Evolutionary conservation across 2,888 invertebrate genomes (phyloP).

Genomic region (Drosophila robusta): DNA sequence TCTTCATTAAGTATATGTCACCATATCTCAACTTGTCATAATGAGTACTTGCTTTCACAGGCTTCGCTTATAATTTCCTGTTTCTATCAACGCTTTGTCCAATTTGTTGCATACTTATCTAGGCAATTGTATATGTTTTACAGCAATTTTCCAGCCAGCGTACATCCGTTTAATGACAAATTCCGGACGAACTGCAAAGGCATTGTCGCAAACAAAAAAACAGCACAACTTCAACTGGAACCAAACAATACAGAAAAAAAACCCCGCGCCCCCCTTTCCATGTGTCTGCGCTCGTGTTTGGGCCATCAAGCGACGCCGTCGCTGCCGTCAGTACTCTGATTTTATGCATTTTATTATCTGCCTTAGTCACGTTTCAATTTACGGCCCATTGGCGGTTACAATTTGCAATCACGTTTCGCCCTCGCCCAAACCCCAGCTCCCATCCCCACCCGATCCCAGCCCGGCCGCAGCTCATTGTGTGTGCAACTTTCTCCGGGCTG

Average conservation of each 20-base stretch:
- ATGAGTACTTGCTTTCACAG: slow-evolving; percentile 27
- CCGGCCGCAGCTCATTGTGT: slow-evolving; percentile 16
- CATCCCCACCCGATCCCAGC: slow-evolving; percentile 3
- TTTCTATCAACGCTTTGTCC: slow-evolving; percentile 25
- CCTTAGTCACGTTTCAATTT: slow-evolving; percentile 84
- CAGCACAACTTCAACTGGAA: slow-evolving; percentile 14
- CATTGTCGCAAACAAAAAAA: slow-evolving; percentile 25
- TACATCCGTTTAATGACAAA: slow-evolving; percentile 69
- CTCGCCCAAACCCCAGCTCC: slow-evolving; percentile 24
- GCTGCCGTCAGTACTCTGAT: slow-evolving; percentile 74
- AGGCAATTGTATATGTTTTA: slow-evolving; percentile 24
- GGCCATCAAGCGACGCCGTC: slow-evolving; percentile 47
- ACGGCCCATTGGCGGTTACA: slow-evolving; percentile 85
- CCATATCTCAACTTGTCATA: slow-evolving; percentile 10
- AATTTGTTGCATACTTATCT: slow-evolving; percentile 37
- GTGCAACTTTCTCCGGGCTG: slow-evolving; percentile 67
- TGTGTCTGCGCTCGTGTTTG: slow-evolving; percentile 60
- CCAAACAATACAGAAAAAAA: slow-evolving; percentile 38
- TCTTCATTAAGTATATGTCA: too few relatives aligned
- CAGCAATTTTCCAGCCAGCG: slow-evolving; percentile 34
- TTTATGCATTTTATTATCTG: slow-evolving; percentile 83
- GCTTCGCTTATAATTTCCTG: slow-evolving; percentile 36
- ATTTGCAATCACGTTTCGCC: slow-evolving; percentile 84
- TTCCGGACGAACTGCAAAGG: slow-evolving; percentile 48
- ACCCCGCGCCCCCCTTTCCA: slow-evolving; percentile 34